Conservation (phyloP, 2,113 vertebrate species). For the Ctenomys sociabilis region DNA sequence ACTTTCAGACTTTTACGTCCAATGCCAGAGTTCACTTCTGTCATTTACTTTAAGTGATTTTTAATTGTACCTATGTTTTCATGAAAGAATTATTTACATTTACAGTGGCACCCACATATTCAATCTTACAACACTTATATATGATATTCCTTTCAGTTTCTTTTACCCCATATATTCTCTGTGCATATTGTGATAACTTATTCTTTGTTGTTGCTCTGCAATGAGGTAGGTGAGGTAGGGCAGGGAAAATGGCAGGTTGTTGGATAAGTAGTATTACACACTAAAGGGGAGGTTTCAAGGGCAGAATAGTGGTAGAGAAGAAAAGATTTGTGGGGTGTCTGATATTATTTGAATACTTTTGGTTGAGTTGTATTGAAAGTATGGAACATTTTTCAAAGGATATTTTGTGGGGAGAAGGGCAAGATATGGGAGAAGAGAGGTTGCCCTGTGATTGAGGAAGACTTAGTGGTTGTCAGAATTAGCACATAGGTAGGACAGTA, state of each 20-base stretch:
- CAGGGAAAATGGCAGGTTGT: background rate
- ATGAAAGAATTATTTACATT: background rate
- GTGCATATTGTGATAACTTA: background rate
- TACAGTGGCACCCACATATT: background rate
- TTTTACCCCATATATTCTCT: background rate
- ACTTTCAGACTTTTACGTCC: background rate
- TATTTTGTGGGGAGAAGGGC: background rate
- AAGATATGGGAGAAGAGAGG: background rate
- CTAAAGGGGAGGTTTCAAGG: background rate
- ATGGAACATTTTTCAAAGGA: background rate
- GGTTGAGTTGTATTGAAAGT: background rate
- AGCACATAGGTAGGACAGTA: background rate
- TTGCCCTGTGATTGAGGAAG: background rate
- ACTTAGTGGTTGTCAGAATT: background rate
- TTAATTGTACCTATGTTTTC: background rate
- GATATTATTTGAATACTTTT: background rate
- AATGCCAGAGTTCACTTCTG: background rate
- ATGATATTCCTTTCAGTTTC: background rate
- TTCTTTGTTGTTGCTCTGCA: background rate
- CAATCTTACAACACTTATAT: background rate
- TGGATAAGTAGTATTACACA: background rate
- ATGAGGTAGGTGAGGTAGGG: background rate
- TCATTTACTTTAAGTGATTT: background rate
- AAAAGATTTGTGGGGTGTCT: background rate
- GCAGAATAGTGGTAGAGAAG: background rate